Evolutionary conservation across 2,797 vertebrate genomes (phyloP).

Genomic region (Calcarius lapponicus): DNA sequence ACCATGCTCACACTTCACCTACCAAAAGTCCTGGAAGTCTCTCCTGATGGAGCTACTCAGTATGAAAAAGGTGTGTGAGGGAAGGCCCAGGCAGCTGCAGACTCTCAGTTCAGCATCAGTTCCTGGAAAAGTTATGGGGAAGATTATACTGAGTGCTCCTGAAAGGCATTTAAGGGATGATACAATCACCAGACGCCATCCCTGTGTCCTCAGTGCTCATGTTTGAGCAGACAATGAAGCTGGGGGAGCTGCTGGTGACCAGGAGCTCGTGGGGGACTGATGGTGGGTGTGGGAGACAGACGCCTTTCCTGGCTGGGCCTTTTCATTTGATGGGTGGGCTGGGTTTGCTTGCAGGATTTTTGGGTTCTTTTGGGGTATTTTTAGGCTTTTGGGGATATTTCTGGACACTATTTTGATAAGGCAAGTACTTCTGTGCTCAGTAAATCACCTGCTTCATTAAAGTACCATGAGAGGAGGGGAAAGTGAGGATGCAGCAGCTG

Average conservation of each 20-base stretch:
- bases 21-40: neutral
- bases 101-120: no score
- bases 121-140: neutral
- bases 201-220: neutral
- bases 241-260: neutral
- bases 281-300: neutral
- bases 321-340: neutral
- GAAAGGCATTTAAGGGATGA: neutral
- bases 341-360: neutral
- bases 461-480: rapidly evolving
- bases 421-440: neutral
- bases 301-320: neutral
- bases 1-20: neutral
- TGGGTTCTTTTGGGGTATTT: neutral
- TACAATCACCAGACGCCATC: neutral
- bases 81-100: neutral
- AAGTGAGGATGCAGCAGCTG: neutral
- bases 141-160: neutral
- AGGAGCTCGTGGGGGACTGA: neutral
- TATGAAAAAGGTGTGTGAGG: neutral
- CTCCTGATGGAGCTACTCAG: neutral
- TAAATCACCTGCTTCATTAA: neutral
- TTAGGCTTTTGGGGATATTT: neutral
- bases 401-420: neutral
- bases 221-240: neutral